Evolutionary conservation across 2,888 invertebrate genomes (phyloP), one percentile per base, ranked within the genome.

Genomic region (Linnaemya tessellans): DNA sequence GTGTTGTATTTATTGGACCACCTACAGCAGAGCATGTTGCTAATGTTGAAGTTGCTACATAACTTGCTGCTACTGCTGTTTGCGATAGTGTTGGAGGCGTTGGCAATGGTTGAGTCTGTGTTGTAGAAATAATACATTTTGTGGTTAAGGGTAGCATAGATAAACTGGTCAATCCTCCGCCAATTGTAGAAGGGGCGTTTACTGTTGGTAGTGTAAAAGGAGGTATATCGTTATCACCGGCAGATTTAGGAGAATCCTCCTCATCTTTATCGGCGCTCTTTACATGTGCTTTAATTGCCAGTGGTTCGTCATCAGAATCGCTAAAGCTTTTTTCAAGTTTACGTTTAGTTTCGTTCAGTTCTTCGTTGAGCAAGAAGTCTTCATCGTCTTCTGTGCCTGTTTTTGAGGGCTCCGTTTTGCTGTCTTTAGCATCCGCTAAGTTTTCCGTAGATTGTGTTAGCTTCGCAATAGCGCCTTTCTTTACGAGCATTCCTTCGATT

Each of bases 221-320:
- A 51, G 87, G 83, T 3, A 49, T 38, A 3, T 43, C 65, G 35
- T 2, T 46, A 35, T 82, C 79, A 49, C 80, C 58, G 58, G 86
- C 80, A 3, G 84, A 84, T 85, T 87, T 88, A 38, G 79, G 87
- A 46, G 83, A 84, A 62, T 86, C 82, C 7, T 87, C 88, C 9
- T 84, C 80, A 38, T 89, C 90, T 58, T 89, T 89, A 71, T 90
- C 90, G 77, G 84, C 86, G 43, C 89, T 84, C 81, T 90, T 90
- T 70, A 87, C 58, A 67, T 93, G 93, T 30, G 94, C 91, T 88
- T 95, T 94, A 77, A 93, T 93, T 22, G 94, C 94, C 70, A 95
- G 89, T 11, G 95, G 95, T 89, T 95, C 95, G 88, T 95, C 95
- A 88, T 95, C 95, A 1, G 95, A 95, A 89, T 95, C 95, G 88